These are phyloP conservation scores for Aspiorhynchus laticeps DNA, from an alignment of 2,113 vertebrate genomes.

Conservation along the genomic window DNA sequence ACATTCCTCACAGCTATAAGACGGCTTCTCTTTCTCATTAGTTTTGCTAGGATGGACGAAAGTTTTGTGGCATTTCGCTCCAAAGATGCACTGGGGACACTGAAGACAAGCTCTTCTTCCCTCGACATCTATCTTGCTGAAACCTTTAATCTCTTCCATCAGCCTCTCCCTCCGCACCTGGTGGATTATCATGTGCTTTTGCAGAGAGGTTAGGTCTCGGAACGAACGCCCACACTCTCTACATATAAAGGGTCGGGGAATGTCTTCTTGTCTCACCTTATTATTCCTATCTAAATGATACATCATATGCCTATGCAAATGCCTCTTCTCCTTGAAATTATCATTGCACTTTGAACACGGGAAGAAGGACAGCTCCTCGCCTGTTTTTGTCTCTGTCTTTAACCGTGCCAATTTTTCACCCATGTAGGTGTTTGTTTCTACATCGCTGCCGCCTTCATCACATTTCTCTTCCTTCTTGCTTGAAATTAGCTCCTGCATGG, in stretches of 20 bases:
- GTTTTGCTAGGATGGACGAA: slow-evolving; percentile 87
- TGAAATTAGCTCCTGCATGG: slow-evolving; percentile 82
- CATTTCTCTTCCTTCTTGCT: slow-evolving; percentile 75
- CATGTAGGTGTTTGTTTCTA: slow-evolving; percentile 80
- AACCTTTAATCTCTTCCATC: slow-evolving; percentile 88
- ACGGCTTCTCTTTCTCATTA: slow-evolving; percentile 86
- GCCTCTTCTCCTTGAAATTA: slow-evolving; percentile 91
- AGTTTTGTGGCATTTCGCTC: slow-evolving; percentile 85
- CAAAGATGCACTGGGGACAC: slow-evolving; percentile 82
- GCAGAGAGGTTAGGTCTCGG: slow-evolving; percentile 89
- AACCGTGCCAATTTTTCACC: slow-evolving; percentile 80
- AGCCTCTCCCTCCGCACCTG: slow-evolving; percentile 86
- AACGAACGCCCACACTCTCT: slow-evolving; percentile 92
- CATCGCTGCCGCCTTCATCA: slow-evolving; percentile 82
- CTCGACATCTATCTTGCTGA: slow-evolving; percentile 84
- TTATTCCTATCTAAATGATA: slow-evolving; percentile 95
- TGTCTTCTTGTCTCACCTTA: slow-evolving; percentile 87
- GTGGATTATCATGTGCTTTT: slow-evolving; percentile 94
- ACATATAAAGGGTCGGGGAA: slow-evolving; percentile 89
- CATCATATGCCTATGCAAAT: slow-evolving; percentile 97
- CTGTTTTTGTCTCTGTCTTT: slow-evolving; percentile 79
- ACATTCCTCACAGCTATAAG: slow-evolving; percentile 86
- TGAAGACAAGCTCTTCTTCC: slow-evolving; percentile 78
- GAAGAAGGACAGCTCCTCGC: slow-evolving; percentile 85
- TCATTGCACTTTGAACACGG: slow-evolving; percentile 91